Evolutionary conservation across 2,113 vertebrate species (phyloP).

Genomic region (Callorhinus ursinus): DNA sequence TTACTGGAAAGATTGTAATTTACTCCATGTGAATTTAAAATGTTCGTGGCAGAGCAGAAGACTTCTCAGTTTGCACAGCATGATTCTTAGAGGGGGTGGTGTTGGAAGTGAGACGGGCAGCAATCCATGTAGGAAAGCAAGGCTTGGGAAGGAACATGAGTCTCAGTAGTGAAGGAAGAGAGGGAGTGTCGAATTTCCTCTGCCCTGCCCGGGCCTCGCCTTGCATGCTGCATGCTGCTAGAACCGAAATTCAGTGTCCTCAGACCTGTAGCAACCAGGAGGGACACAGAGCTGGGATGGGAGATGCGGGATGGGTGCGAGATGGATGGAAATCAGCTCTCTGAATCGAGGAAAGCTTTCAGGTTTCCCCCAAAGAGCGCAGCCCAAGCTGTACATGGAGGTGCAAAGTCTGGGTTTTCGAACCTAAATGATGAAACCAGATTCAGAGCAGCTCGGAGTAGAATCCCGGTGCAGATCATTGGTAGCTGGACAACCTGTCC

Average conservation of each 20-base stretch:
- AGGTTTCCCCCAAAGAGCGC: background rate
- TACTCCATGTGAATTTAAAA: background rate
- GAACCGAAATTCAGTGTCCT: background rate
- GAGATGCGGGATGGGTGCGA: fast-evolving
- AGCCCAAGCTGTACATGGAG: too few relatives aligned
- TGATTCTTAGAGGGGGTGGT: background rate
- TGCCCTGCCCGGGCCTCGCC: fast-evolving
- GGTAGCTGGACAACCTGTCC: too few relatives aligned
- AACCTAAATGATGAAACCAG: background rate
- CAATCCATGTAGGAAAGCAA: background rate
- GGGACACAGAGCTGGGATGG: fast-evolving
- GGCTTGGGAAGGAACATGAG: background rate
- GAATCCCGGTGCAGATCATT: too few relatives aligned
- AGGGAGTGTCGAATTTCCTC: fast-evolving
- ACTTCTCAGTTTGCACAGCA: fast-evolving
- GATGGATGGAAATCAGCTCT: fast-evolving
- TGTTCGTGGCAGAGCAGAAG: fast-evolving
- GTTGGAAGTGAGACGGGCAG: fast-evolving
- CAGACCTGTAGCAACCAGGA: background rate
- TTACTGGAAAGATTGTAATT: background rate
- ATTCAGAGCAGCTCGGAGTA: too few relatives aligned
- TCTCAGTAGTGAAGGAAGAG: background rate
- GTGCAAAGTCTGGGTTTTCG: too few relatives aligned
- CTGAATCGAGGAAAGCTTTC: background rate
- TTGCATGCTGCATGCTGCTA: background rate